Evolutionary conservation across 2,797 vertebrate species (phyloP).

Genomic region (Threskiornis aethiopicus): DNA sequence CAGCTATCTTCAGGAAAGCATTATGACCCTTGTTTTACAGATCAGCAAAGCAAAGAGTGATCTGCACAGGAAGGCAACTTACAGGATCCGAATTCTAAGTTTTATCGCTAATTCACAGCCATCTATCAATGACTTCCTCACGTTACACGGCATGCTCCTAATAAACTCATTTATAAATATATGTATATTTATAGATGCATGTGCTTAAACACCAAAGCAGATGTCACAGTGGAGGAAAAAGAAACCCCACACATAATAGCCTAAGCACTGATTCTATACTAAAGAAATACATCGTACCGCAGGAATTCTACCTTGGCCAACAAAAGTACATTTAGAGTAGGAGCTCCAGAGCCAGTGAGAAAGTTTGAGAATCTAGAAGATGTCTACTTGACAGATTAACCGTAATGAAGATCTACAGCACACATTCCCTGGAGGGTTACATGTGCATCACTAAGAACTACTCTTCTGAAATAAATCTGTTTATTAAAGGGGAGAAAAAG

Average conservation of each 20-base stretch:
- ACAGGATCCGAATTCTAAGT: background rate
- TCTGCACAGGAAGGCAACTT: background rate
- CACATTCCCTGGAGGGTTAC: background rate
- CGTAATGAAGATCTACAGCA: background rate
- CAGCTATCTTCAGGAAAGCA: background rate
- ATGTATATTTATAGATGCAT: accelerated
- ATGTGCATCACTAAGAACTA: background rate
- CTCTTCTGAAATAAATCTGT: background rate
- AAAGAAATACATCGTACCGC: background rate
- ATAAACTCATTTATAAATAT: background rate
- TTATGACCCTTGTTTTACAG: background rate
- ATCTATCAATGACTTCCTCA: background rate
- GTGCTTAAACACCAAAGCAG: background rate
- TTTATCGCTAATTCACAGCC: background rate
- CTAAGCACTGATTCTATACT: background rate
- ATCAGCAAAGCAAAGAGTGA: background rate
- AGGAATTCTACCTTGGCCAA: background rate
- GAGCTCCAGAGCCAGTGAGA: background rate
- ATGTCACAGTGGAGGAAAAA: accelerated
- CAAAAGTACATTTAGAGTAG: background rate
- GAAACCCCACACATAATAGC: background rate
- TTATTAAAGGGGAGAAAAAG: background rate
- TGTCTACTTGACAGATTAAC: background rate
- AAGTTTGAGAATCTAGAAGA: background rate
- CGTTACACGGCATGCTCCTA: background rate